Conservation (phyloP, 2,113 vertebrate species). For the Dunckerocampus dactyliophorus region DNA sequence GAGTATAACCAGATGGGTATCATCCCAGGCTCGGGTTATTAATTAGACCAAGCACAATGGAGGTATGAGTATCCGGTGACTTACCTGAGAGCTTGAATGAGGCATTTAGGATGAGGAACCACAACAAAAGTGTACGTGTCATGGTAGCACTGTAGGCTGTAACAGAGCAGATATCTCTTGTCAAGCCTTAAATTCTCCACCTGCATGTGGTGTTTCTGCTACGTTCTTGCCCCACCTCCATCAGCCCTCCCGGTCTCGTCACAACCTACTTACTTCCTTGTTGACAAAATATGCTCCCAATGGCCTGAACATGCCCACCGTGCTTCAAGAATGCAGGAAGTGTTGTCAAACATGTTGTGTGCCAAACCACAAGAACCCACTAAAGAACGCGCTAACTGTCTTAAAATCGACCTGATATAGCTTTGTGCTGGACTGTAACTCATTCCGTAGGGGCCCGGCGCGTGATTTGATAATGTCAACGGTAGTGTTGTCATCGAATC, state of each 20-base stretch:
- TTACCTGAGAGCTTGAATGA: conserved; percentile 57
- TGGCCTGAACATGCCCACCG: conserved; percentile 41
- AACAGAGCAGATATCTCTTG: conserved; percentile 19
- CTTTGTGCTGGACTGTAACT: too few relatives aligned
- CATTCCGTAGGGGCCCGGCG: too few relatives aligned
- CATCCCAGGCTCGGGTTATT: conserved; percentile 44
- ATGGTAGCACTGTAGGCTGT: conserved; percentile 55
- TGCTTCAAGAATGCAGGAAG: conserved; percentile 38
- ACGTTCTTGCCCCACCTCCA: conserved; percentile 43
- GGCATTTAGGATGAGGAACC: conserved; percentile 52
- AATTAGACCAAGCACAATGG: conserved; percentile 28
- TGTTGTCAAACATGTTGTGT: neutral
- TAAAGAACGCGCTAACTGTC: too few relatives aligned
- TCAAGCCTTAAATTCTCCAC: conserved; percentile 38
- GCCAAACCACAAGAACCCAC: neutral
- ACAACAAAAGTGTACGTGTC: conserved; percentile 44
- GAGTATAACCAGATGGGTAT: neutral
- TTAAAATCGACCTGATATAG: too few relatives aligned
- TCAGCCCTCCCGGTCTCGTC: conserved; percentile 3
- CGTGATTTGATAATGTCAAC: too few relatives aligned
- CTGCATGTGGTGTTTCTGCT: conserved; percentile 10
- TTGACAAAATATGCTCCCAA: conserved; percentile 7
- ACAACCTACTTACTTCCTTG: conserved; percentile 37
- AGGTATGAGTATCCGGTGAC: conserved; percentile 39
- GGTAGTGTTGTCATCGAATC: too few relatives aligned